Base-by-base conservation (phyloP, 2,797 vertebrate genomes). In the Sphenopsis melanotis region DNA sequence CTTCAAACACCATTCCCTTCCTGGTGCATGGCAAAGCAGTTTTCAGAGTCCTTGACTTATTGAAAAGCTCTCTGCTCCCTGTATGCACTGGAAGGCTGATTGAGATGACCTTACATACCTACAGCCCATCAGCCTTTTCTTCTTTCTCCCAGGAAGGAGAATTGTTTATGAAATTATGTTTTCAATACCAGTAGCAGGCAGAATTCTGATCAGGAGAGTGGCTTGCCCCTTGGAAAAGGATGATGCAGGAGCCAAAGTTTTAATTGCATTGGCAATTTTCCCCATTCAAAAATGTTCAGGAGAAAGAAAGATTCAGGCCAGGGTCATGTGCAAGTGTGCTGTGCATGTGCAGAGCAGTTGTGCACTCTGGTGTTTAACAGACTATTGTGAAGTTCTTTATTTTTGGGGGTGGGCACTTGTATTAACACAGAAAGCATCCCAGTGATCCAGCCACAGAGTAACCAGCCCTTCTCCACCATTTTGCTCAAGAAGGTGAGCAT, bases 251-350 rank as follows among this genome's bases (percentile, higher is more conserved):
- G 78, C 89, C 90, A 94, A 79, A 65, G 24, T 92, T 97, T 95
- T 96, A 96, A 97, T 95, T 97, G 63, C 42, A 20, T 87, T 95
- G 90, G 95, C 91, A 93, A 24, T 78, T 84, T 87, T 76, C 63
- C 78, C n/a, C 84, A 61, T 95, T 92, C 82, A 77, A 77, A 75
- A 50, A 82, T 74, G 83, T 69, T 71, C 16, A 65, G 56, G 57
- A 60, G 42, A 77, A 89, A 61, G 56, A 90, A 89, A 59, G 57
- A 90, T 55, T 91, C 36, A 68, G 76, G 23, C 44, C 26, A 65
- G 68, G 39, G 36, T 81, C n/a, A 24, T 7, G 5, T 34, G 42
- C 9, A 60, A 59, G 19, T 61, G 27, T 65, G 5, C 41, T 32
- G 22, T 34, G 42, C 21, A 44, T 11, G 26, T 11, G 21, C 55